Base-by-base conservation (phyloP, 2,113 vertebrate species). In the Ophiodon elongatus region DNA sequence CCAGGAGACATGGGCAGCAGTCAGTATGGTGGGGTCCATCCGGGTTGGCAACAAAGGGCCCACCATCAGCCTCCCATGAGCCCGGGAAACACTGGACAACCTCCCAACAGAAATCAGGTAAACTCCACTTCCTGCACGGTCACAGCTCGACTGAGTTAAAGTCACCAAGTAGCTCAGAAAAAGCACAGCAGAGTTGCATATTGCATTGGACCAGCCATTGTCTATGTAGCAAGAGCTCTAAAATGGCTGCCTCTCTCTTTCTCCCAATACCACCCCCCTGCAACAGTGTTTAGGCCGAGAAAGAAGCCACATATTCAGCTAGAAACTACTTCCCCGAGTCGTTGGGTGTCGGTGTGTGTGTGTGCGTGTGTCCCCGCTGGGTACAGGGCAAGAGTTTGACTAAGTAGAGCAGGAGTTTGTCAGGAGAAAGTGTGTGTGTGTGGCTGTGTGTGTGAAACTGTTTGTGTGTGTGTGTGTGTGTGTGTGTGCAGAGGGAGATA, bases 191-290 rank as follows among this genome's bases (percentile, higher is more conserved):
- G 85, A 91, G 90, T 80, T 89, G 83, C 92, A 90, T 92, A 79
- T 93, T 93, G 92, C 95, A 83, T 93, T 93, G 94, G 95, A 95
- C 94, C 96, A 96, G 96, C 97, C 96, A 97, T 97, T 98, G 97
- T 97, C 96, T 96, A 91, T 94, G 93, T 95, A 95, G 93, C 94
- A 84, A 90, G 93, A 93, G 96, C 95, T 97, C 95, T 98, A 98
- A 98, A 97, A 98, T 98, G 97, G 97, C 97, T 97, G 97, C 97
- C 97, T 96, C 92, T 94, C 93, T 95, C 94, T 96, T 96, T 95
- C 88, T 88, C 81, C 83, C 90, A 75, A 86, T 69, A 89, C 88
- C 83, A 90, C 59, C 54, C 79, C 87, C 85, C 79, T 88, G 91
- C 89, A 91, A 31, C 43, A 74, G 85, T 86, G 86, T 88, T 63